phyloP scores from a whole-genome alignment of 2,797 vertebrate species.

The Amblyraja radiata region DNA sequence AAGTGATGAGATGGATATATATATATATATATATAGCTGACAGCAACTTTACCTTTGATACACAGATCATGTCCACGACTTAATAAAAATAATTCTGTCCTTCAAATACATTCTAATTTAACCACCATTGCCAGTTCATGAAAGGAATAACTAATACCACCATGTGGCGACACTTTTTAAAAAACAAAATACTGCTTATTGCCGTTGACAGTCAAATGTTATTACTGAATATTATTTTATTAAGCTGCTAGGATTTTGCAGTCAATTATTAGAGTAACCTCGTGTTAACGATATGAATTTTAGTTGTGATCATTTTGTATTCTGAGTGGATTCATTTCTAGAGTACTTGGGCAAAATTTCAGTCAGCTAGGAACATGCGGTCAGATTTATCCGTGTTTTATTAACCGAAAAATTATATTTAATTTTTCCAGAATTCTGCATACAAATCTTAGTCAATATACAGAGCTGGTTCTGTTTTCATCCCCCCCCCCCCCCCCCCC shows the following conservation, averaged over 20 bases:
- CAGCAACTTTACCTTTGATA: neutral
- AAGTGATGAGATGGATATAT: neutral
- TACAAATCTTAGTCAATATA: neutral
- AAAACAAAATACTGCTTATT: neutral
- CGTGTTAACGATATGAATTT: neutral
- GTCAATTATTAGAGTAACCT: neutral
- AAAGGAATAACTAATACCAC: neutral
- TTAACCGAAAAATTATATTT: neutral
- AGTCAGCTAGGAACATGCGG: constrained; percentile 19
- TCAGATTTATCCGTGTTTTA: neutral
- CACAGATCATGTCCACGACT: neutral
- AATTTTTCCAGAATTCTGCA: neutral
- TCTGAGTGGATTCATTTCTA: neutral
- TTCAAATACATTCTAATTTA: neutral
- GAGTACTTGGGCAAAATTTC: neutral
- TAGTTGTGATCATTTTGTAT: neutral
- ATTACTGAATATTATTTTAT: neutral
- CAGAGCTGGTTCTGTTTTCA: neutral
- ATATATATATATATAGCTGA: neutral
- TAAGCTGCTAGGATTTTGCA: neutral
- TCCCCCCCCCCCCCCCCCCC: no score
- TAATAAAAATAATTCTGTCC: neutral
- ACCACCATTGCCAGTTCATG: neutral
- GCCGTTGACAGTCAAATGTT: neutral
- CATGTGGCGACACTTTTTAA: neutral